These are phyloP conservation scores for Caenorhabditis becei DNA, from an alignment of 2,888 invertebrate genomes.

Conservation along the genomic window DNA sequence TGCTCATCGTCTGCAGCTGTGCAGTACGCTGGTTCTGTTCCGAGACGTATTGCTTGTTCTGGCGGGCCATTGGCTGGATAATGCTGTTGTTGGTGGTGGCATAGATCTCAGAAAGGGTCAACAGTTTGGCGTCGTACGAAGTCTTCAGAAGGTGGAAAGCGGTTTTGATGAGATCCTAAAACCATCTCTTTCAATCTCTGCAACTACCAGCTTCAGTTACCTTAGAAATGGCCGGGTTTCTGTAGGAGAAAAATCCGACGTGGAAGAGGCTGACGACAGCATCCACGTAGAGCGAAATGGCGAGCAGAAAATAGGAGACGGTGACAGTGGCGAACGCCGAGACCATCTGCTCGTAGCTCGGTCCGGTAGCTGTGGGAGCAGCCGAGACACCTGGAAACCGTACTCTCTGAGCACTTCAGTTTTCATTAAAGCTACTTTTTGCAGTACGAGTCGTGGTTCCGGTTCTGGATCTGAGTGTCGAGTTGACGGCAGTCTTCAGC, in stretches of 20 bases:
- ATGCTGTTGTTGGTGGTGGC: conserved; percentile 31
- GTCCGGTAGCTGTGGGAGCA: neutral
- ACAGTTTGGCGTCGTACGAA: conserved; percentile 50
- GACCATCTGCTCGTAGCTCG: conserved; percentile 28
- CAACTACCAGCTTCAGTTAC: neutral
- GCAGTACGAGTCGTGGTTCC: conserved; percentile 34
- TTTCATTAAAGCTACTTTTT: too few species aligned
- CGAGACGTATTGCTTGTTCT: conserved; percentile 39
- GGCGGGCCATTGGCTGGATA: conserved; percentile 50
- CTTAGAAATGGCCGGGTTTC: conserved; percentile 49
- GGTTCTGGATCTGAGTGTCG: conserved; percentile 35
- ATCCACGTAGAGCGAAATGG: conserved; percentile 28
- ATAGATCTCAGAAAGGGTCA: conserved; percentile 29
- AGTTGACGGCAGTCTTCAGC: conserved; percentile 31
- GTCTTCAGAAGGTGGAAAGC: conserved; percentile 51
- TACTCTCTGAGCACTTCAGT: neutral
- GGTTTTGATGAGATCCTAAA: conserved; percentile 49
- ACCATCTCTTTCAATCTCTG: neutral
- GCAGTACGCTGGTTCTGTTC: conserved; percentile 43
- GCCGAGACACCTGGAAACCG: neutral
- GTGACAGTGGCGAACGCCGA: conserved; percentile 40
- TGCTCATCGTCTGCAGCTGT: conserved; percentile 46
- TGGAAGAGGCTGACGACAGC: conserved; percentile 40
- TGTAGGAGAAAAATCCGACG: conserved; percentile 47
- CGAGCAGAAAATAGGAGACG: conserved; percentile 32